phyloP scores from a whole-genome alignment of 2,113 vertebrate genomes.

The Paradoxurus hermaphroditus region DNA sequence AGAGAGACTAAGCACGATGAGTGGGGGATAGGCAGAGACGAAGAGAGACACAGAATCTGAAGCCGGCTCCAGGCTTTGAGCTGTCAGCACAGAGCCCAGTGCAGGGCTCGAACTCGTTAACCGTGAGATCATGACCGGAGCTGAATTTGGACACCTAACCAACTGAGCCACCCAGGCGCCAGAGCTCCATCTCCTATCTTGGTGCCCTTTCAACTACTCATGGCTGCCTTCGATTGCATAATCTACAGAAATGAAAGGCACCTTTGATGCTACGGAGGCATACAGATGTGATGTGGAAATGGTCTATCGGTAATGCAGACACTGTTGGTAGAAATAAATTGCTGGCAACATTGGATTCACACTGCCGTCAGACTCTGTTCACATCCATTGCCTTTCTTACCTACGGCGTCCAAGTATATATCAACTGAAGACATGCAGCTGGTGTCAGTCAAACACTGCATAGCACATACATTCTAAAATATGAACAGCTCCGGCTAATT shows the following conservation, averaged over 20 bases:
- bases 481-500: background rate
- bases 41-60: no score
- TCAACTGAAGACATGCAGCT: background rate
- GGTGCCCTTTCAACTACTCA: background rate
- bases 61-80: no score
- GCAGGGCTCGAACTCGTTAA: no score
- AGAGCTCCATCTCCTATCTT: background rate
- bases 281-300: background rate
- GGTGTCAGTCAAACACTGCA: background rate
- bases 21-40: no score
- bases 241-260: background rate
- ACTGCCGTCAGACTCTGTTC: background rate
- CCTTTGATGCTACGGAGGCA: background rate
- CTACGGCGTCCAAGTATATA: background rate
- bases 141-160: no score
- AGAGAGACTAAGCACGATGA: no score
- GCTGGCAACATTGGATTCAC: background rate
- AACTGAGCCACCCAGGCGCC: no score
- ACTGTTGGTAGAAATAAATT: background rate
- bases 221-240: background rate
- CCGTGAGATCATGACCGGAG: no score
- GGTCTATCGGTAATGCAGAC: background rate
- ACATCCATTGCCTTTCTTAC: background rate
- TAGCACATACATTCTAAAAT: background rate
- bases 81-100: no score